Conservation (phyloP, 2,888 invertebrate genomes). For the Julus scanicus region DNA sequence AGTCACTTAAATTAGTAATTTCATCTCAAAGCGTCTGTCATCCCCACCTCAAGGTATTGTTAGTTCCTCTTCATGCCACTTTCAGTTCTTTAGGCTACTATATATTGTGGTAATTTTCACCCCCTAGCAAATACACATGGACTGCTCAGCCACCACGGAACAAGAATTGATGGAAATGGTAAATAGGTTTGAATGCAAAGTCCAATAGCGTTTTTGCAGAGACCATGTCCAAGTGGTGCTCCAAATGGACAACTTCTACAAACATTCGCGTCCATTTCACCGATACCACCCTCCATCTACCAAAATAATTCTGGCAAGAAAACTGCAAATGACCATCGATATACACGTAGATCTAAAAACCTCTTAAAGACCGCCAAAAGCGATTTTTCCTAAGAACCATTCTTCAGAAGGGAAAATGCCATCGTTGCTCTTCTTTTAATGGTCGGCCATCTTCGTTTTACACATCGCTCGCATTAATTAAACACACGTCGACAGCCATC, state of each 20-base stretch:
- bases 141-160: not conserved
- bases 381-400: not conserved
- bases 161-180: not conserved
- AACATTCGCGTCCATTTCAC: not conserved
- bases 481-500: not conserved
- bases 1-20: not conserved
- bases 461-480: constrained; percentile 7
- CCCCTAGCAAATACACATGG: not conserved
- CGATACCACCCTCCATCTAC: not conserved
- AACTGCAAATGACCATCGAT: not conserved
- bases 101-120: not conserved
- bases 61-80: not conserved
- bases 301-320: not conserved
- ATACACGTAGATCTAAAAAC: not conserved
- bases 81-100: not conserved
- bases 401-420: not conserved
- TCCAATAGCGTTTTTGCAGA: not conserved
- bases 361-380: not conserved
- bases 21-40: not conserved
- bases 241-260: not conserved
- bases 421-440: not conserved
- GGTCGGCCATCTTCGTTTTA: not conserved
- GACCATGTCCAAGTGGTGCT: not conserved
- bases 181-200: not conserved
- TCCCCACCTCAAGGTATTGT: not conserved